A percentile compares a stretch with the other conserved stretches of the same genome.
phyloP scores from a whole-genome alignment of 2,113 vertebrate species.

The Ondatra zibethicus region DNA sequence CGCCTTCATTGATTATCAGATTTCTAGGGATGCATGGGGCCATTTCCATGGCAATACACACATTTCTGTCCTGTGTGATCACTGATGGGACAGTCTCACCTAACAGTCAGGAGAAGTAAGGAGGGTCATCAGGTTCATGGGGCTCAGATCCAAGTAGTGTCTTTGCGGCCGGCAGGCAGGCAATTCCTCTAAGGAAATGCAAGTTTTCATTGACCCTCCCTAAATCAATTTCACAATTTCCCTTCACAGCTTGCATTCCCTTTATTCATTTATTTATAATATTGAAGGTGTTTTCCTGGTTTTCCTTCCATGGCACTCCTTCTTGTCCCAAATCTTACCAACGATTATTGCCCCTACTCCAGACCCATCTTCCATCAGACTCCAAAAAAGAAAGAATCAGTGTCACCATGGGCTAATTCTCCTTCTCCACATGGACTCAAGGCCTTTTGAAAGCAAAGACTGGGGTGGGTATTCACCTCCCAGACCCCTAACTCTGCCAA shows the following conservation, averaged over 20 bases:
- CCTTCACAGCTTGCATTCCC: neutral
- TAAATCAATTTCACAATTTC: slow-evolving; percentile 1
- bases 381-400: neutral
- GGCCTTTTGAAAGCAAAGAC: neutral
- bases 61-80: neutral
- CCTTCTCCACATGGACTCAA: too few relatives aligned
- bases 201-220: neutral
- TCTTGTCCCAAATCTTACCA: neutral
- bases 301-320: neutral
- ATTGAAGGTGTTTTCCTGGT: neutral
- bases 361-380: neutral
- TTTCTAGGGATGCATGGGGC: neutral
- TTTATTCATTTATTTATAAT: neutral
- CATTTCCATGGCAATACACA: neutral
- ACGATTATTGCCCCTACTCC: neutral
- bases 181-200: slow-evolving; percentile 24
- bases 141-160: neutral
- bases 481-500: neutral
- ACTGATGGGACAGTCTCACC: neutral
- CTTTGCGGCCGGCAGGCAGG: neutral
- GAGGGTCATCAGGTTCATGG: neutral
- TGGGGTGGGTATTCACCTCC: neutral
- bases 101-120: neutral
- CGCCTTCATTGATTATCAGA: neutral
- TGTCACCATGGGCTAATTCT: neutral